Base-by-base conservation (phyloP, 2,797 vertebrate genomes). In the Rhynchonycteris naso region DNA sequence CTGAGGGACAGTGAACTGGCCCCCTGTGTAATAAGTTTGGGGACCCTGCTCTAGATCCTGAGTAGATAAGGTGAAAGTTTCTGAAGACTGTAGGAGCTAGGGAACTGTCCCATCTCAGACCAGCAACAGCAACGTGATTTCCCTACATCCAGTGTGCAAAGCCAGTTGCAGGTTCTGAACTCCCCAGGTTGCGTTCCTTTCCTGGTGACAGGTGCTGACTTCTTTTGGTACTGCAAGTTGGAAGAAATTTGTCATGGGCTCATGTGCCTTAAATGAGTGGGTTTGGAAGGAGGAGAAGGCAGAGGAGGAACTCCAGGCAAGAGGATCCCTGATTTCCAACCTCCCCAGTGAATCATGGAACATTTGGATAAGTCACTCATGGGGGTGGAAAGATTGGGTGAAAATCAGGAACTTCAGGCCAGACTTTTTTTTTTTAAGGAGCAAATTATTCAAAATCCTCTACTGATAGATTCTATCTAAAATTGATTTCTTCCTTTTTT, bases 221-320 rank as follows among this genome's bases (percentile, higher is more conserved):
- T 97, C 88, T 96, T 50, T 97, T 75, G 96, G 92, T 95, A 92
- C 93, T 96, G 54, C 68, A 68, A 69, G 43, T 96, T 97, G 97
- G 93, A 83, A 96, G 93, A 80, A 76, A 94, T 80, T 66, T 97
- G 91, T 97, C 96, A 96, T 72, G 65, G 59, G 50, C 94, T 92
- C 95, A 91, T 96, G 95, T 95, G 96, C 92, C 68, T 95, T 87
- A 66, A 93, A 66, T 9, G 90, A 81, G 95, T 97, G 97, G 96
- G 96, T 86, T 91, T 93, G 66, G 82, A 92, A 80, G 93, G 94
- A 92, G 92, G 95, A 95, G 85, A 95, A 95, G 93, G 90, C 0
- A 5, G 92, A 96, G 96, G 96, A 96, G 92, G 95, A 96, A 96
- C 92, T 97, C 65, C 63, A 96, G 84, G 88, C 93, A 69, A 81